Evolutionary conservation across 2,113 vertebrate species (phyloP), one percentile per base, ranked within the genome.

Genomic region (Cairina moschata): DNA sequence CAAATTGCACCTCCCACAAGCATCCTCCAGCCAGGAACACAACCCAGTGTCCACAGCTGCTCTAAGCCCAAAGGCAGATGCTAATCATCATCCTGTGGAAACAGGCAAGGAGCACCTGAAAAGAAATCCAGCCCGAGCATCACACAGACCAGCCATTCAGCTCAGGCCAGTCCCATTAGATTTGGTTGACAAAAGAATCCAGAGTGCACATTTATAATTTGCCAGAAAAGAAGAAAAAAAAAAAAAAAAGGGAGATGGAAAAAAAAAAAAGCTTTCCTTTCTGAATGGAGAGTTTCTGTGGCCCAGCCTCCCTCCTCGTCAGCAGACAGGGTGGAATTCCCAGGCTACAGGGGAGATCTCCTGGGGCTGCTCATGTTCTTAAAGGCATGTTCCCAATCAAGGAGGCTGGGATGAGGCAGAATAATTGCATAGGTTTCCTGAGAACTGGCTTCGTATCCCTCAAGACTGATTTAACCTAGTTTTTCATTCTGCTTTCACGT

Each of bases 121-220:
- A 90, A 96, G 88, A 93, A 94, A 86, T 38, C 2, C 20, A 86
- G 82, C 78, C 90, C 1, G 68, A 95, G 91, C 92, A 93, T 96
- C 96, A 81, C 91, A 97, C 97, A 97, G 93, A 95, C 85, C 93
- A 97, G 80, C 92, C 96, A 97, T 97, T 97, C 97, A 97, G 95
- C 91, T 76, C 86, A 87, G 90, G 91, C 94, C 82, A 94, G 94
- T 96, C 94, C 76, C 96, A 97, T 97, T 97, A 94, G 96, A 97
- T 96, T 91, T 97, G 97, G 76, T 95, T 75, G 92, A 97, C 82
- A 95, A 94, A 97, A 94, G 93, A 91, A 94, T 94, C 84, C 93
- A 81, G 96, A 66, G 23, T 88, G 72, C 77, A 96, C 83, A 94
- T 91, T 95, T 84, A 83, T 84, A 91, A 91, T 92, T 86, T 87